These are phyloP conservation scores for Nysson spinosus DNA, from an alignment of 2,888 invertebrate genomes.

Conservation along the genomic window DNA sequence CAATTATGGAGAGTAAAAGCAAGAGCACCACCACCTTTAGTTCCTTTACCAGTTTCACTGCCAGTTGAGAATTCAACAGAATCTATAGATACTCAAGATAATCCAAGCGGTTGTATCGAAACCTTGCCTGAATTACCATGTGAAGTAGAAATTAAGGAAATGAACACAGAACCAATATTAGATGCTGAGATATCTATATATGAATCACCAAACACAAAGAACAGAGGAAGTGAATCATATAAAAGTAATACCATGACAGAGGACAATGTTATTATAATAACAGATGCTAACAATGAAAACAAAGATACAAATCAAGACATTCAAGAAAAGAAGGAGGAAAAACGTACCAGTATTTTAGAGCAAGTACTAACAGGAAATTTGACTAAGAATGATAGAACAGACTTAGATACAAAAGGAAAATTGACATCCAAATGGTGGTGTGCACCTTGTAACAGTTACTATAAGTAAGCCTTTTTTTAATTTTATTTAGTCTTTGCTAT, in stretches of 20 bases:
- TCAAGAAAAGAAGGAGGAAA: slow-evolving; percentile 49
- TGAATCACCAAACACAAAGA: slow-evolving; percentile 13
- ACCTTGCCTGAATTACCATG: slow-evolving; percentile 66
- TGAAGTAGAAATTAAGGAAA: slow-evolving; percentile 70
- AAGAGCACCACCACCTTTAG: slow-evolving; percentile 70
- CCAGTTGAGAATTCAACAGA: slow-evolving; percentile 46
- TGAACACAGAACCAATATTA: slow-evolving; percentile 39
- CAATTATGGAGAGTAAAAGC: slow-evolving; percentile 68
- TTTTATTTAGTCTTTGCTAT: not conserved
- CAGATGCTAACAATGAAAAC: slow-evolving; percentile 11
- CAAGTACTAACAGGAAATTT: slow-evolving; percentile 68
- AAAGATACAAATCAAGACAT: slow-evolving; percentile 15
- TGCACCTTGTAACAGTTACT: slow-evolving; percentile 72
- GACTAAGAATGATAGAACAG: slow-evolving; percentile 66
- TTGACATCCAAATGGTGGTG: slow-evolving; percentile 70
- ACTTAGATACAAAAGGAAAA: slow-evolving; percentile 52
- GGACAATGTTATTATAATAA: not conserved
- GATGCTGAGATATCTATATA: slow-evolving; percentile 15
- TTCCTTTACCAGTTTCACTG: slow-evolving; percentile 65
- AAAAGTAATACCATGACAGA: not conserved
- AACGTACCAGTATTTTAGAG: slow-evolving; percentile 68
- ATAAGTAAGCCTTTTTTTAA: slow-evolving; percentile 56
- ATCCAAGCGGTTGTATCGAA: slow-evolving; percentile 48
- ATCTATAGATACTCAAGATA: slow-evolving; percentile 36
- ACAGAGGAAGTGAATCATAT: slow-evolving; percentile 11